phyloP scores from a whole-genome alignment of 2,888 invertebrate species.

The Agriotes lineatus region DNA sequence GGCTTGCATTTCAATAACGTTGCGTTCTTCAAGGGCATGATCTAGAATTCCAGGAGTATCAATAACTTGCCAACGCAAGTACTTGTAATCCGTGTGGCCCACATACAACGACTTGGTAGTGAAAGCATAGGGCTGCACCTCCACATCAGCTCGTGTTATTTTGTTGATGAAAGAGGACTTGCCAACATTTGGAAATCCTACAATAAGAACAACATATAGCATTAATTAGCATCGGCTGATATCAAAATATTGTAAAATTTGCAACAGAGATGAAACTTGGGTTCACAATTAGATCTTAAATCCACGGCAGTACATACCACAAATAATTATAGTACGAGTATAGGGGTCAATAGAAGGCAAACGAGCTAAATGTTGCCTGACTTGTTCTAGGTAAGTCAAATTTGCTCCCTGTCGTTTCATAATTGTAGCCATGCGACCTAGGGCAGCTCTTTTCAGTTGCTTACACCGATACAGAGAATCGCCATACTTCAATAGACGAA shows the following conservation, averaged over 20 bases:
- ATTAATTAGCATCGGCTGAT: no score
- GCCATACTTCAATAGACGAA: constrained; percentile 94
- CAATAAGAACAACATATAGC: not conserved
- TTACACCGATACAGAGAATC: constrained; percentile 99
- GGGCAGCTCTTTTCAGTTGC: constrained; percentile 94
- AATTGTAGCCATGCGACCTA: constrained; percentile 98
- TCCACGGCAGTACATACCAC: constrained; percentile 64
- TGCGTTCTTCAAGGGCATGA: constrained; percentile 96
- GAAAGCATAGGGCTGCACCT: constrained; percentile 99
- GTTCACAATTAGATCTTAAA: no score
- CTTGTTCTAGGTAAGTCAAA: constrained; percentile 96
- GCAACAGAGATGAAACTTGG: no score
- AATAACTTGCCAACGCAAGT: constrained; percentile 96
- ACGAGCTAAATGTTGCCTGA: constrained; percentile 96
- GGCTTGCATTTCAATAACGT: constrained; percentile 99
- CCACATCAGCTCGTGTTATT: constrained; percentile 98
- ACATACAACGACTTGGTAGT: constrained; percentile 99
- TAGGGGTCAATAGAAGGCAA: constrained; percentile 99
- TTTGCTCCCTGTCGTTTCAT: constrained; percentile 96
- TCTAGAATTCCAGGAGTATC: constrained; percentile 98
- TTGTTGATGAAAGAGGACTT: constrained; percentile 99
- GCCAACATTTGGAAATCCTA: constrained; percentile 98
- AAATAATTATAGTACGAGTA: constrained; percentile 96
- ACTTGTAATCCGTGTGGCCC: constrained; percentile 98
- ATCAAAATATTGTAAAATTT: no score